phyloP scores from a whole-genome alignment of 1,140 invertebrate genomes.

The Drosophila ambigua region DNA sequence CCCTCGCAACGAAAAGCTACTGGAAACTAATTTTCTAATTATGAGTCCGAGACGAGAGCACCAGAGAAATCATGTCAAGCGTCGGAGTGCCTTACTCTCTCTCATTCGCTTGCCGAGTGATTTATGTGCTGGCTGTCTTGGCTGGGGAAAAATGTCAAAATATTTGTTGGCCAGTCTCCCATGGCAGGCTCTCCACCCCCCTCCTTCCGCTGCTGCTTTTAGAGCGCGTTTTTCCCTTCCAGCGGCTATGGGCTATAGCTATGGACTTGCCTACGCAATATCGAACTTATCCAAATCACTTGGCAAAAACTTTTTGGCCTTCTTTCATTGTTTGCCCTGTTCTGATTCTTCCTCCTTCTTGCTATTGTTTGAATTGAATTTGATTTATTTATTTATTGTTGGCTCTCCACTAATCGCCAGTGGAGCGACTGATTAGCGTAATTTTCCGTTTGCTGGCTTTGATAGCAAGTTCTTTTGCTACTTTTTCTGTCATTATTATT shows the following conservation, averaged over 20 bases:
- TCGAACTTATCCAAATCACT: conserved; percentile 77
- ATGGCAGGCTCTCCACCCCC: neutral
- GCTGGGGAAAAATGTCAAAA: conserved; percentile 78
- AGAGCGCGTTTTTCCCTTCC: neutral
- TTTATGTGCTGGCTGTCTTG: conserved; percentile 63
- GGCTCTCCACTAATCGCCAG: conserved; percentile 67
- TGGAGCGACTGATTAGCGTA: conserved; percentile 77
- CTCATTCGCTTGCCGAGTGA: conserved; percentile 52
- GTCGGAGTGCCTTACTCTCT: conserved; percentile 19
- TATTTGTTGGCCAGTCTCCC: conserved; percentile 55
- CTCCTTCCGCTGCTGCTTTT: neutral
- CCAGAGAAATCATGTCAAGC: conserved; percentile 72
- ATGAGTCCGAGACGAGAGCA: conserved; percentile 67
- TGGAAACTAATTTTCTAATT: conserved; percentile 81
- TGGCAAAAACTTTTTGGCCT: conserved; percentile 55
- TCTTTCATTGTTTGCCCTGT: conserved; percentile 22
- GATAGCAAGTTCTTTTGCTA: conserved; percentile 31
- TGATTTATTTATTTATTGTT: conserved; percentile 81
- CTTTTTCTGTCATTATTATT: conserved; percentile 29
- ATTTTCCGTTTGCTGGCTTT: conserved; percentile 63
- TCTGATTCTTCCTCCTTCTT: conserved; percentile 15
- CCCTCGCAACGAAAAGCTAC: conserved; percentile 6
- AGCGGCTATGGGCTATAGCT: conserved; percentile 19
- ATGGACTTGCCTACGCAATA: conserved; percentile 55
- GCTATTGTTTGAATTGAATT: conserved; percentile 47